Evolutionary conservation across 2,797 vertebrate genomes (phyloP).

Genomic region (Eleutherodactylus coqui): DNA sequence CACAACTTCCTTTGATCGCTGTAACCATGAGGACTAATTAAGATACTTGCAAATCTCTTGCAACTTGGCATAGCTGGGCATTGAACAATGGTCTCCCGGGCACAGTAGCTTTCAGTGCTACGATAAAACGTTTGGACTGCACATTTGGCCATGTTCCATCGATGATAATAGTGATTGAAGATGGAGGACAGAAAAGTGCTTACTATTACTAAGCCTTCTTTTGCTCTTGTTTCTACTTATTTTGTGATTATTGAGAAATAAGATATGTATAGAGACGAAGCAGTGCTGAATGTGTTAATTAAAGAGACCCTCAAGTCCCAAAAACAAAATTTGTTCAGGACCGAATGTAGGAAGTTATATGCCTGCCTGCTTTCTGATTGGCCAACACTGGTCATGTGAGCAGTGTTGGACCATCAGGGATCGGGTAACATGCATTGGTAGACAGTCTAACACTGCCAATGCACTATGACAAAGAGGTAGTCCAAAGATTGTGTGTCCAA

Average conservation of each 20-base stretch:
- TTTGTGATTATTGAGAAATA: constrained; percentile 39
- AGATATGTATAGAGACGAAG: constrained; percentile 42
- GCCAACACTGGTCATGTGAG: no score
- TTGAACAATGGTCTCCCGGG: constrained; percentile 22
- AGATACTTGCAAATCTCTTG: constrained; percentile 31
- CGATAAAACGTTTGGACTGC: constrained; percentile 38
- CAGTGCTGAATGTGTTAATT: background rate
- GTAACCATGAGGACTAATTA: constrained; percentile 34
- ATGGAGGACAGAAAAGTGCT: constrained; percentile 48
- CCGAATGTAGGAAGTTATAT: no score
- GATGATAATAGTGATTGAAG: constrained; percentile 63
- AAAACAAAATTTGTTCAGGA: no score
- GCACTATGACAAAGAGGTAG: no score
- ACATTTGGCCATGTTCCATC: constrained; percentile 47
- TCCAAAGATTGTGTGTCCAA: no score
- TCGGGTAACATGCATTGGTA: no score
- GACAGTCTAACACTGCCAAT: no score
- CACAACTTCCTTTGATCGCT: constrained; percentile 65
- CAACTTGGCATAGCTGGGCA: constrained; percentile 13
- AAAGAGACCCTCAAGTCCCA: background rate
- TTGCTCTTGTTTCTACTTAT: constrained; percentile 47
- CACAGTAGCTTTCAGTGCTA: constrained; percentile 38
- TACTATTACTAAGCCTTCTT: constrained; percentile 56
- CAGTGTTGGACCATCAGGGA: no score
- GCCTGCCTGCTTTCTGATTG: no score